Conservation (phyloP, 2,797 vertebrate species). For the Bradypus variegatus region DNA sequence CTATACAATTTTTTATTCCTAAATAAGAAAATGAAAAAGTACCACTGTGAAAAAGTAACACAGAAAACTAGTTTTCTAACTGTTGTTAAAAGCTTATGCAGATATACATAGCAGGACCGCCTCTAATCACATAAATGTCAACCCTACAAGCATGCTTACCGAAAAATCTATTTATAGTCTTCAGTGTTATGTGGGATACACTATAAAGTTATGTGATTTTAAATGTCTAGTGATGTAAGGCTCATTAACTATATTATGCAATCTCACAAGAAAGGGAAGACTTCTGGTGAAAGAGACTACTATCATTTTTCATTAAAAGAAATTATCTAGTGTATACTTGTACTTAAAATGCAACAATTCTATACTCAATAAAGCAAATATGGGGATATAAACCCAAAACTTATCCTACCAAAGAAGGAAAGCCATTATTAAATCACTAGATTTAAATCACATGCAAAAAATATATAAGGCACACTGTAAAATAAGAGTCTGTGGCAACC, state of each 20-base stretch:
- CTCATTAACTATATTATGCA: not conserved
- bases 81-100: not conserved
- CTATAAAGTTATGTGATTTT: not conserved
- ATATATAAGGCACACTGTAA: not conserved
- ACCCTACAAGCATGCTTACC: not conserved
- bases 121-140: not conserved
- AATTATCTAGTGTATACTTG: not conserved
- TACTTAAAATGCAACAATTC: not conserved
- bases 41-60: not conserved
- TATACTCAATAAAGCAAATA: not conserved
- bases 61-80: not conserved
- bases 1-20: not conserved
- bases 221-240: not conserved
- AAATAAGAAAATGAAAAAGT: not conserved
- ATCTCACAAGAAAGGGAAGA: not conserved
- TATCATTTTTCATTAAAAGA: not conserved
- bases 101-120: not conserved
- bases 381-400: not conserved
- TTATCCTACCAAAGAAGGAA: not conserved
- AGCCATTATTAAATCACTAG: not conserved
- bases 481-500: not conserved
- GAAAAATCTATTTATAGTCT: not conserved
- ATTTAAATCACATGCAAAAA: constrained; percentile 7
- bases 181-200: not conserved
- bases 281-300: not conserved